Conservation (phyloP, 1,140 invertebrate species). For the Manduca sexta region DNA sequence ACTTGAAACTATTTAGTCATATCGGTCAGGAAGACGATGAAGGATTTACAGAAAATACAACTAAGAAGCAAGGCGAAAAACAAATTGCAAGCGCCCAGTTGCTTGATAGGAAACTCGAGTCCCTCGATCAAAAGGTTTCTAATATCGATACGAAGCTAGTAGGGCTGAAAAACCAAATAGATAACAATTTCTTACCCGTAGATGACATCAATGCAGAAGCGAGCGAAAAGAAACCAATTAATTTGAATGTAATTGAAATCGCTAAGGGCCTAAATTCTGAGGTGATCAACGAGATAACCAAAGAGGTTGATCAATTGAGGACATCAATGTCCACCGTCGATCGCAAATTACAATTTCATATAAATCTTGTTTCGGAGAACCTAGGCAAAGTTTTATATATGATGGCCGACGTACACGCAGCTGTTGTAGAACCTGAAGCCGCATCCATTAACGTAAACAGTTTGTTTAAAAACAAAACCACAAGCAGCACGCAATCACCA, state of each 20-base stretch:
- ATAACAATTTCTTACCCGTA: constrained; percentile 84
- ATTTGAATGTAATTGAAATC: constrained; percentile 85
- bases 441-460: constrained; percentile 65
- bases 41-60: constrained; percentile 40
- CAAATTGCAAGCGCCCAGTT: constrained; percentile 53
- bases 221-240: constrained; percentile 87
- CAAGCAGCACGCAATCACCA: constrained; percentile 72
- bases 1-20: constrained; percentile 80
- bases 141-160: constrained; percentile 86
- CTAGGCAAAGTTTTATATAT: constrained; percentile 83
- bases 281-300: constrained; percentile 82
- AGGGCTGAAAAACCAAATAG: constrained; percentile 85
- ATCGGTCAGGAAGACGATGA: constrained; percentile 41
- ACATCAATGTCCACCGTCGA: constrained; percentile 85
- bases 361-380: constrained; percentile 87
- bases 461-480: constrained; percentile 63
- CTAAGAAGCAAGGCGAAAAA: constrained; percentile 41
- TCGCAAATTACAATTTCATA: constrained; percentile 87
- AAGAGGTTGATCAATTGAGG: constrained; percentile 82
- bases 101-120: constrained; percentile 78
- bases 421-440: constrained; percentile 80
- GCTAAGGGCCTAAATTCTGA: constrained; percentile 85
- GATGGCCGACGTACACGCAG: constrained; percentile 86
- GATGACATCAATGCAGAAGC: constrained; percentile 89
- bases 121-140: constrained; percentile 85